phyloP scores from a whole-genome alignment of 2,888 invertebrate genomes.

The Chesias legatella region DNA sequence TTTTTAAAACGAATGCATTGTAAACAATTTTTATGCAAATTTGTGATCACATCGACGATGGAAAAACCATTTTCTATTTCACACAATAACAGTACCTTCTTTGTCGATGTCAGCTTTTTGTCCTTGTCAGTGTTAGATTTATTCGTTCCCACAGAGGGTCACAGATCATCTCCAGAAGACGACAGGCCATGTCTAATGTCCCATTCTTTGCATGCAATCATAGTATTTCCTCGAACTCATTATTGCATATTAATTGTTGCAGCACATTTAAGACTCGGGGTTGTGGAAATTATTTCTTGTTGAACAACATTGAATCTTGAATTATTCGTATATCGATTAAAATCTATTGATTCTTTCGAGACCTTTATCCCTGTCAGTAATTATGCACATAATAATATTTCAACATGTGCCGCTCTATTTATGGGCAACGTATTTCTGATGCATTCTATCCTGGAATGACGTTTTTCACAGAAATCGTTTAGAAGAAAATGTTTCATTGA shows the following conservation, averaged over 20 bases:
- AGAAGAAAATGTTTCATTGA: conserved; percentile 6
- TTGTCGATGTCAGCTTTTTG: conserved; percentile 8
- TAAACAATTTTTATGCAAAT: conserved; percentile 37
- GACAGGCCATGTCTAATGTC: conserved; percentile 36
- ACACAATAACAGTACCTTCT: conserved; percentile 43
- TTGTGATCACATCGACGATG: conserved; percentile 30
- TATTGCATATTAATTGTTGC: conserved; percentile 45
- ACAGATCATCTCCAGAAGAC: conserved; percentile 17
- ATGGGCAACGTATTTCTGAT: conserved; percentile 39
- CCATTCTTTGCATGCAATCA: conserved; percentile 50
- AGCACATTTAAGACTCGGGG: conserved; percentile 43
- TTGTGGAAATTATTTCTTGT: conserved; percentile 31
- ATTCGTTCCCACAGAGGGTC: conserved; percentile 58
- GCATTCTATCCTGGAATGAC: conserved; percentile 29
- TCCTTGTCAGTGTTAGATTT: conserved; percentile 63
- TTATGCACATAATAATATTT: conserved; percentile 18
- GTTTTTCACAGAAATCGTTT: conserved; percentile 43
- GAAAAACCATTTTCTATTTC: conserved; percentile 47
- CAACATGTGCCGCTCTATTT: conserved; percentile 39
- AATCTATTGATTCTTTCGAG: conserved; percentile 10
- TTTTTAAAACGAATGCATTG: conserved; percentile 15
- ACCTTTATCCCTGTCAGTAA: conserved; percentile 20
- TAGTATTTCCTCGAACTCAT: conserved; percentile 49
- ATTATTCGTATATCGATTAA: conserved; percentile 12
- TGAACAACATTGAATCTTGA: conserved; percentile 12